phyloP scores from a whole-genome alignment of 2,888 invertebrate genomes.

The Drosophila leonis region DNA sequence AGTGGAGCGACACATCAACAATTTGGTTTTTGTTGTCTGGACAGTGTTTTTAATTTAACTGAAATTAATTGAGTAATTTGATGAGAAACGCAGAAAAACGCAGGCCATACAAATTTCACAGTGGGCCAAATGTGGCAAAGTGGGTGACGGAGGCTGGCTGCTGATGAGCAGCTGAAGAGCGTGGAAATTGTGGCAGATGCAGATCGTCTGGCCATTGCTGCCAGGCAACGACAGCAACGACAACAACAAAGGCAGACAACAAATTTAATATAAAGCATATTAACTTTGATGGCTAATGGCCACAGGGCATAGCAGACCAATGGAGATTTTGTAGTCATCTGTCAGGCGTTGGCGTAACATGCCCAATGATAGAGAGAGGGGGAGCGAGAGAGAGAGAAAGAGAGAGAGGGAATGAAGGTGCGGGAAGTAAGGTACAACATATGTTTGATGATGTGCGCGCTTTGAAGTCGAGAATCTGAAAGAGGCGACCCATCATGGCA shows the following conservation, averaged over 20 bases:
- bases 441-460: conserved; percentile 76
- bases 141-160: neutral
- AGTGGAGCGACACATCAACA: conserved; percentile 30
- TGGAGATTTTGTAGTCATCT: conserved; percentile 50
- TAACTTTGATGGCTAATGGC: conserved; percentile 77
- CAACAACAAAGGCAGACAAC: conserved; percentile 46
- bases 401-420: neutral
- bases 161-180: conserved; percentile 11
- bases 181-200: conserved; percentile 67
- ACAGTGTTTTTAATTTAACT: conserved; percentile 62
- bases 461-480: conserved; percentile 56
- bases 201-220: conserved; percentile 63
- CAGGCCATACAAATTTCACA: conserved; percentile 59
- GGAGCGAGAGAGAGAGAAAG: neutral
- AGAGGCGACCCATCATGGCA: conserved; percentile 34
- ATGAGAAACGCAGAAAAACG: conserved; percentile 59
- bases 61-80: conserved; percentile 79
- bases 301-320: conserved; percentile 44
- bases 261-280: conserved; percentile 79
- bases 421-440: conserved; percentile 52
- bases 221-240: conserved; percentile 34
- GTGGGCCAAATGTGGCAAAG: conserved; percentile 31
- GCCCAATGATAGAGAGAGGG: conserved; percentile 11
- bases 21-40: conserved; percentile 26
- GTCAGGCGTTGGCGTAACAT: conserved; percentile 64